A percentile compares a stretch with the other conserved stretches of the same genome.
Conservation (phyloP, 2,797 vertebrate genomes). For the Dipus sagitta region DNA sequence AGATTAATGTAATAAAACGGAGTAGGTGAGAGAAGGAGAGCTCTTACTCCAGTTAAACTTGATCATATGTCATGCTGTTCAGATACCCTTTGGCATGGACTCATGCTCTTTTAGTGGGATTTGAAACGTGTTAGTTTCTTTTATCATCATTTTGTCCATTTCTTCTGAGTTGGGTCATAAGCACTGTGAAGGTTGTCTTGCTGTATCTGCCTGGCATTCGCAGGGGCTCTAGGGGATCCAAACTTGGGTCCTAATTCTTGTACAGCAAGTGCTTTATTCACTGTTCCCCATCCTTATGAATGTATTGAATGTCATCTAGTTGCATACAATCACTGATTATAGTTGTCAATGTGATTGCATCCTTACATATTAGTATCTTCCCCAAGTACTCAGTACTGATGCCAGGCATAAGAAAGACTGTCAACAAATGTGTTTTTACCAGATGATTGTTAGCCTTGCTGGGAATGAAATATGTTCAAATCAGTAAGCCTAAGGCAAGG, state of each 20-base stretch:
- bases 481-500: slow-evolving; percentile 17
- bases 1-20: slow-evolving; percentile 6
- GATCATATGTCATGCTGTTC: not conserved
- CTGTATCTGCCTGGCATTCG: no score
- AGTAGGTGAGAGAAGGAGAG: not conserved
- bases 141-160: slow-evolving; percentile 1
- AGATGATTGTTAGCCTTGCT: not conserved
- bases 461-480: not conserved
- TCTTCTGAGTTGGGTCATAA: not conserved
- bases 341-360: not conserved
- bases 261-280: no score
- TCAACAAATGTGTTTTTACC: not conserved
- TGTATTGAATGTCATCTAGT: not conserved
- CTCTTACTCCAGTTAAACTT: not conserved
- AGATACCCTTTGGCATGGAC: not conserved
- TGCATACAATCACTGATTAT: not conserved
- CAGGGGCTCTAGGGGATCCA: no score
- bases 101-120: not conserved
- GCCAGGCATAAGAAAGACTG: not conserved
- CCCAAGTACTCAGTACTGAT: not conserved
- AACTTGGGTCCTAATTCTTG: no score
- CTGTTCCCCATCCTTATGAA: not conserved
- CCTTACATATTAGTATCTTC: not conserved
- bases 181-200: not conserved
- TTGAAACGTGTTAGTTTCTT: not conserved